Evolutionary conservation across 2,888 invertebrate species (phyloP).

Genomic region (Ormyrus thymus): DNA sequence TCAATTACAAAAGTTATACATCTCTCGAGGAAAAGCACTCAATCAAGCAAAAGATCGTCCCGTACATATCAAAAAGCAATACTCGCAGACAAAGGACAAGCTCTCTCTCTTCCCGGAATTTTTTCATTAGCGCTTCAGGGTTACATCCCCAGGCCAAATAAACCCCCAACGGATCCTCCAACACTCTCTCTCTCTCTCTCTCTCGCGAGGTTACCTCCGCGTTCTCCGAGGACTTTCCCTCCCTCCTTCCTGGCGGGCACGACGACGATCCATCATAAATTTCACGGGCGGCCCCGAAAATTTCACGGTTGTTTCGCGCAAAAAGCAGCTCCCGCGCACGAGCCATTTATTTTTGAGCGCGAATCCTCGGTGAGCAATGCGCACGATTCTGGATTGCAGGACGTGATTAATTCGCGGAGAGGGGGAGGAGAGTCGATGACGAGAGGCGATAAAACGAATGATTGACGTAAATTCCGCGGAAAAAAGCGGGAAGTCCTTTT

Average conservation of each 20-base stretch:
- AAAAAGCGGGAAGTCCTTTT: constrained; percentile 13
- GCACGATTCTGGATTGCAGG: not conserved
- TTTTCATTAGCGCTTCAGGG: constrained; percentile 43
- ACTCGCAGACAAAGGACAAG: not conserved
- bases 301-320: constrained; percentile 64
- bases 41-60: not conserved
- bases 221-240: not conserved
- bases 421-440: not conserved
- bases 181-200: not conserved
- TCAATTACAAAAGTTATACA: constrained; percentile 1
- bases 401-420: constrained; percentile 45
- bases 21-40: constrained; percentile 25
- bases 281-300: constrained; percentile 65
- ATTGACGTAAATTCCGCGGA: constrained; percentile 46
- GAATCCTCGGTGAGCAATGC: constrained; percentile 1
- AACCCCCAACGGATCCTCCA: constrained; percentile 32
- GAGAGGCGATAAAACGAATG: constrained; percentile 40
- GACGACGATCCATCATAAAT: constrained; percentile 68
- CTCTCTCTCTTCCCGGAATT: constrained; percentile 1
- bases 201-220: not conserved
- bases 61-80: not conserved
- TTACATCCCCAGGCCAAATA: constrained; percentile 14
- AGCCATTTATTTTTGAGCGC: constrained; percentile 13
- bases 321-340: constrained; percentile 7
- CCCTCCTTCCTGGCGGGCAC: not conserved